Evolutionary conservation across 1,140 invertebrate genomes (phyloP).

Genomic region (Drosophila parabipectinata): DNA sequence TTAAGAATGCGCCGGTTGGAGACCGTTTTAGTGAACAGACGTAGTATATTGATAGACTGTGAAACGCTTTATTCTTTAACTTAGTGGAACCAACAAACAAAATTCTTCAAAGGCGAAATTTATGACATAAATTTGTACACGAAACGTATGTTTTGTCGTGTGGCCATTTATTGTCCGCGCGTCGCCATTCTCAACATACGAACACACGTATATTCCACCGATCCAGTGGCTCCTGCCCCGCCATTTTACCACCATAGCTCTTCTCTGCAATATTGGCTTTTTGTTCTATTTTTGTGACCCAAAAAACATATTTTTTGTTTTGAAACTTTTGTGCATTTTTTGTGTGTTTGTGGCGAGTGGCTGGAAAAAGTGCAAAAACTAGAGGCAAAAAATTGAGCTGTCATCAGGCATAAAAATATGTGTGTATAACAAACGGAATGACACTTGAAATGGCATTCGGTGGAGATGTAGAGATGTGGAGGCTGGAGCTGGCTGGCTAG

Average conservation of each 20-base stretch:
- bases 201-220: constrained; percentile 6
- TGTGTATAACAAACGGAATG: constrained; percentile 57
- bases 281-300: constrained; percentile 12
- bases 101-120: constrained; percentile 57
- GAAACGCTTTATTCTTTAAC: neutral
- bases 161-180: constrained; percentile 68
- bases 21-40: too few species aligned
- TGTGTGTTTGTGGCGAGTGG: constrained; percentile 29
- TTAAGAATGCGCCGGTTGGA: too few species aligned
- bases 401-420: constrained; percentile 68
- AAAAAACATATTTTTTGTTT: constrained; percentile 42
- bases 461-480: neutral
- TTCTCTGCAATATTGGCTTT: constrained; percentile 54
- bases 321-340: constrained; percentile 52
- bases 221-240: neutral
- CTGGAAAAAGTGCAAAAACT: constrained; percentile 50
- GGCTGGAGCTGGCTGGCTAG: neutral
- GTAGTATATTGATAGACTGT: neutral
- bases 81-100: neutral
- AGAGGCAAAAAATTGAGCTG: constrained; percentile 66
- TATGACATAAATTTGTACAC: constrained; percentile 74
- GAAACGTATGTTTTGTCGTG: constrained; percentile 78
- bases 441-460: constrained; percentile 42
- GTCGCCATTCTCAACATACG: constrained; percentile 43
- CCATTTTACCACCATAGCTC: neutral